These are phyloP conservation scores for Drosophila parabipectinata DNA, from an alignment of 1,140 invertebrate genomes.

Conservation along the genomic window DNA sequence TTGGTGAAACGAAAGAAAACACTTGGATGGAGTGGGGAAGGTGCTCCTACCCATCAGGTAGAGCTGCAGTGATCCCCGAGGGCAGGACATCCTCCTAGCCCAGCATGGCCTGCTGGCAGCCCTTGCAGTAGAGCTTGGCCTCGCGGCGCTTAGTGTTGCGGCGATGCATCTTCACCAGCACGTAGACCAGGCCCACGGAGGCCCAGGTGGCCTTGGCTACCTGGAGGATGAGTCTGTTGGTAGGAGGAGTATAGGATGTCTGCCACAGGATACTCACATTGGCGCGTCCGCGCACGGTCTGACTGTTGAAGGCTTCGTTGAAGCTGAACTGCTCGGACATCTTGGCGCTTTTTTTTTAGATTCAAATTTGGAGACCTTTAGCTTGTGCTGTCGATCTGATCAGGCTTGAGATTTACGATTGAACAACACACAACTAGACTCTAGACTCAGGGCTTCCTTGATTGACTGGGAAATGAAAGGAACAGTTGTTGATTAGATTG, in stretches of 20 bases:
- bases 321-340: slow-evolving; percentile 55
- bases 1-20: not conserved
- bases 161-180: slow-evolving; percentile 52
- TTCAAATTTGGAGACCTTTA: too few species aligned
- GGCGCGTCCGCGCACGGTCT: slow-evolving; percentile 62
- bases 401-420: too few species aligned
- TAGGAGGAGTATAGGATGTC: not conserved
- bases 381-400: too few species aligned
- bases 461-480: too few species aligned
- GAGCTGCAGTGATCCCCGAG: too few species aligned
- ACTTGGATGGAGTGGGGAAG: not conserved
- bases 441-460: too few species aligned
- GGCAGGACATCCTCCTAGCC: slow-evolving; percentile 1
- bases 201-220: slow-evolving; percentile 85
- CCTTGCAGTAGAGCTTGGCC: slow-evolving; percentile 52
- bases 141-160: slow-evolving; percentile 53
- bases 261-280: slow-evolving; percentile 47
- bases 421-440: too few species aligned
- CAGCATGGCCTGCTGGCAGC: slow-evolving; percentile 49
- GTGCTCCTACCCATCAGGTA: too few species aligned
- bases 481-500: too few species aligned
- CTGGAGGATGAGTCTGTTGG: slow-evolving; percentile 81
- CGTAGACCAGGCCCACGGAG: slow-evolving; percentile 55
- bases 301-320: slow-evolving; percentile 42
- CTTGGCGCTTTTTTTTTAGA: not conserved